phyloP scores from a whole-genome alignment of 53 echinoderm and acorn worm species.

The Stichopus horrens region DNA sequence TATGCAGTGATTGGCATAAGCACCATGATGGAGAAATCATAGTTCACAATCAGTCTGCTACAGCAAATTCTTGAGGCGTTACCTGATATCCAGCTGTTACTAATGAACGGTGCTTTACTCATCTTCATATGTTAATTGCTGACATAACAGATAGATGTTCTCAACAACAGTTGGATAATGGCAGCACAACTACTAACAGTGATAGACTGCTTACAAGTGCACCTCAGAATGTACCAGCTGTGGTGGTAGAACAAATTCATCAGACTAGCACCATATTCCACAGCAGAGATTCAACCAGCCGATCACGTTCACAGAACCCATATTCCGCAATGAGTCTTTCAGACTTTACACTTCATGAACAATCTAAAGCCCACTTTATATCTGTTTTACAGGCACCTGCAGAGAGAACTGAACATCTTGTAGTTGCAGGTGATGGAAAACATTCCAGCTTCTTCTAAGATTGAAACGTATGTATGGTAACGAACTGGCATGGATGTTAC shows the following conservation, averaged over 20 bases:
- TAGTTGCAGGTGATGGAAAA: slow-evolving; percentile 44
- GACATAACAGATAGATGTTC: background rate
- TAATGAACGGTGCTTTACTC: no score
- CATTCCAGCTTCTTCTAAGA: slow-evolving; percentile 27
- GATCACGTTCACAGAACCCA: background rate
- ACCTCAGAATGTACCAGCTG: slow-evolving; percentile 17
- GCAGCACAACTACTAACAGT: background rate
- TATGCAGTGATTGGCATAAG: background rate
- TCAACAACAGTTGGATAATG: no score
- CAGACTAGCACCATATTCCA: slow-evolving; percentile 2
- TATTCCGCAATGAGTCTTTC: background rate
- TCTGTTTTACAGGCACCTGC: slow-evolving; percentile 23
- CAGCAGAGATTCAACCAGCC: background rate
- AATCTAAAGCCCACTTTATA: slow-evolving; percentile 6
- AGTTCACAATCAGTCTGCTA: no score
- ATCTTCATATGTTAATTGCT: no score
- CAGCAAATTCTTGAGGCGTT: no score
- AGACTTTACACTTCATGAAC: slow-evolving; percentile 7
- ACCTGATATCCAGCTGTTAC: no score
- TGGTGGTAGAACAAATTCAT: background rate
- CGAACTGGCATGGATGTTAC: slow-evolving; percentile 12
- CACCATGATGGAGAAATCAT: background rate
- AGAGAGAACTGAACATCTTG: background rate
- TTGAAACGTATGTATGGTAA: background rate
- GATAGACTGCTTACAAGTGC: background rate